phyloP scores from a whole-genome alignment of 1,140 invertebrate genomes.

The Leptinotarsa undecemlineata region DNA sequence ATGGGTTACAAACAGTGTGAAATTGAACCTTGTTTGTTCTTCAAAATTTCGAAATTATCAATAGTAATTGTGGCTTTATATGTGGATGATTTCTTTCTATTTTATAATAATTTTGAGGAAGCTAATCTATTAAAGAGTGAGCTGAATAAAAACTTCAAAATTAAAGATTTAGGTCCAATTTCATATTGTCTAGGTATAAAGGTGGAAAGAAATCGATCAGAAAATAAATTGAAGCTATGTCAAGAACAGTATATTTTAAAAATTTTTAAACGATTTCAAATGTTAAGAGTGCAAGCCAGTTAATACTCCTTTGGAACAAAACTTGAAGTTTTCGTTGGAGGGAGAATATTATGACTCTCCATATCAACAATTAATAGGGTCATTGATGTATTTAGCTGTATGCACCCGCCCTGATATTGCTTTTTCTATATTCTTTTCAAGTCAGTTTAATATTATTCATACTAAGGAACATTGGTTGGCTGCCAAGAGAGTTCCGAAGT shows the following conservation, averaged over 20 bases:
- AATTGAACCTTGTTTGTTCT: slow-evolving; percentile 51
- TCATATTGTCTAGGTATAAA: slow-evolving; percentile 44
- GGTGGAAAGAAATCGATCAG: slow-evolving; percentile 47
- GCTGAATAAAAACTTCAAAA: slow-evolving; percentile 42
- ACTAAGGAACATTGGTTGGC: slow-evolving; percentile 32
- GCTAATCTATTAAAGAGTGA: slow-evolving; percentile 36
- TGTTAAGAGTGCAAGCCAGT: slow-evolving; percentile 50
- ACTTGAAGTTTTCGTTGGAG: slow-evolving; percentile 29
- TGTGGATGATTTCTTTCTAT: slow-evolving; percentile 52
- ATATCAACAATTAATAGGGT: slow-evolving; percentile 36
- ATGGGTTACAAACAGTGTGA: slow-evolving; percentile 41
- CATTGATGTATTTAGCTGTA: slow-evolving; percentile 33
- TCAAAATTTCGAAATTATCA: slow-evolving; percentile 30
- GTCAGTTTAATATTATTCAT: slow-evolving; percentile 35
- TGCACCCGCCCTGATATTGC: slow-evolving; percentile 35
- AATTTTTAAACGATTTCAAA: slow-evolving; percentile 49
- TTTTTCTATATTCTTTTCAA: slow-evolving; percentile 29
- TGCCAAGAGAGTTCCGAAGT: slow-evolving; percentile 30
- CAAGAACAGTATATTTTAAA: slow-evolving; percentile 51
- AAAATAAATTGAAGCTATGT: slow-evolving; percentile 45
- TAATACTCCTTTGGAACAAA: slow-evolving; percentile 48
- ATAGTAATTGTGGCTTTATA: slow-evolving; percentile 48
- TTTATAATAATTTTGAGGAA: slow-evolving; percentile 41
- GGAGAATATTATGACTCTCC: slow-evolving; percentile 36
- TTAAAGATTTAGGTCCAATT: slow-evolving; percentile 43